Base-by-base conservation (phyloP, 2,113 vertebrate genomes). In the Clupea harengus region DNA sequence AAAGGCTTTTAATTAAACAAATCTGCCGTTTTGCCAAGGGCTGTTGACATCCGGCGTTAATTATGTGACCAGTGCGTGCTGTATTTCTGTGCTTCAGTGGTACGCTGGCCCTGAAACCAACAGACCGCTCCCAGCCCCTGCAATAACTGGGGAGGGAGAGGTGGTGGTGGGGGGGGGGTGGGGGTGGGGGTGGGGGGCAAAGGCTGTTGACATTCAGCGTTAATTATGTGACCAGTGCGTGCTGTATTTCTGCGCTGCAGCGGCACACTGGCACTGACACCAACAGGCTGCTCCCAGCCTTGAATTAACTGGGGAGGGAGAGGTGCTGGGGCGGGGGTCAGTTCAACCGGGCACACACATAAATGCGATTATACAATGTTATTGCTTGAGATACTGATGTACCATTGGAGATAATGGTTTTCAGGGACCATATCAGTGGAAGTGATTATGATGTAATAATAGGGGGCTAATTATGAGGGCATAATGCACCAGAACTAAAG, bases 1-100 rank as follows among this genome's bases (percentile, higher is more conserved):
- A 83, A 67, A 72, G 11, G 84, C 64, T 72, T 83, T 88, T 57
- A 57, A 85, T 85, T 64, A 85, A 83, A 80, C 82, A 45, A 32
- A 81, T 82, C 72, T 82, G 52, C 82, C n/a, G 52, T 25, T 83
- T 83, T 81, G 84, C 84, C 52, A 72, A 17, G 54, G 85, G 87
- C 32, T 54, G 80, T 45, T 83, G 82, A 85, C 87, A 81, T 60
- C 83, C 50, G 44, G 39, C 46, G 75, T 72, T 83, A 83, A 85
- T 85, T 25, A 78, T 81, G 46, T 83, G 54, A 52, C 45, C 52
- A 64, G 60, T 45, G 80, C 49, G 49, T 28, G 50, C 45, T 82
- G 46, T 75, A 22, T 78, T 80, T 83, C 64, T 67, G 64, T 25
- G n/a, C 64, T 10, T 25, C n/a, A 25, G n/a, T 67, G n/a, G n/a